Percentiles rank a stretch among this genome's conserved stretches.
Evolutionary conservation across 2,797 vertebrate species (phyloP).

Genomic region (Schizopygopsis pylzovi): DNA sequence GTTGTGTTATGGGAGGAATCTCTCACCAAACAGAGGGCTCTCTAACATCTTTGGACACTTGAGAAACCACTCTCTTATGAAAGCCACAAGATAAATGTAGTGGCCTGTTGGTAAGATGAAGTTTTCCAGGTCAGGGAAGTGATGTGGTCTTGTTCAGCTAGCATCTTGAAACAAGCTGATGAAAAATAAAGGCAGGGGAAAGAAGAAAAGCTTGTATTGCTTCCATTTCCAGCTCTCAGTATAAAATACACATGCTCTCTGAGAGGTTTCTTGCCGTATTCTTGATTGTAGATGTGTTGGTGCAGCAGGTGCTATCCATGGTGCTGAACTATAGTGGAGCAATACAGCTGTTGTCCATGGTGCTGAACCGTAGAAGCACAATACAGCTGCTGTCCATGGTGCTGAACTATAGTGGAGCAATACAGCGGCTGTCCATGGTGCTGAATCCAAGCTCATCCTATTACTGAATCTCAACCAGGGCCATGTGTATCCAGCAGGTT

Average conservation of each 20-base stretch:
- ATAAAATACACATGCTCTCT: conserved; percentile 6
- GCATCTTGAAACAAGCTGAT: conserved; percentile 24
- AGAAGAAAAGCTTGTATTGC: background rate
- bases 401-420: too few species aligned
- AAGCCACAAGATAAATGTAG: conserved; percentile 36
- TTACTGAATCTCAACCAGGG: background rate
- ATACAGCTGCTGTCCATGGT: background rate
- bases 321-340: conserved; percentile 18
- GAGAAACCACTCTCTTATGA: conserved; percentile 30
- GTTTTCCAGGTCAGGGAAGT: conserved; percentile 36
- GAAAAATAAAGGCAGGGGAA: conserved; percentile 21
- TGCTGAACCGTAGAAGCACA: background rate
- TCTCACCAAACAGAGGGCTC: conserved; percentile 1
- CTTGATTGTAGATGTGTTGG: conserved; percentile 23
- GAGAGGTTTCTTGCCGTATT: background rate
- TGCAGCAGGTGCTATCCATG: background rate
- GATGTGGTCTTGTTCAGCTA: conserved; percentile 25
- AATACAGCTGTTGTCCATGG: conserved; percentile 17
- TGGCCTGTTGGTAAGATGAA: conserved; percentile 21
- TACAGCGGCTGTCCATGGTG: conserved; percentile 21
- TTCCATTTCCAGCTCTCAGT: conserved; percentile 8
- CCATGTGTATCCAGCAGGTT: background rate
- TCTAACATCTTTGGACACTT: conserved; percentile 7
- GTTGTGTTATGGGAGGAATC: conserved; percentile 20
- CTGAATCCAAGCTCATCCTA: background rate